Evolutionary conservation across 1,140 invertebrate species (phyloP).

Genomic region (Ceratina japonica): DNA sequence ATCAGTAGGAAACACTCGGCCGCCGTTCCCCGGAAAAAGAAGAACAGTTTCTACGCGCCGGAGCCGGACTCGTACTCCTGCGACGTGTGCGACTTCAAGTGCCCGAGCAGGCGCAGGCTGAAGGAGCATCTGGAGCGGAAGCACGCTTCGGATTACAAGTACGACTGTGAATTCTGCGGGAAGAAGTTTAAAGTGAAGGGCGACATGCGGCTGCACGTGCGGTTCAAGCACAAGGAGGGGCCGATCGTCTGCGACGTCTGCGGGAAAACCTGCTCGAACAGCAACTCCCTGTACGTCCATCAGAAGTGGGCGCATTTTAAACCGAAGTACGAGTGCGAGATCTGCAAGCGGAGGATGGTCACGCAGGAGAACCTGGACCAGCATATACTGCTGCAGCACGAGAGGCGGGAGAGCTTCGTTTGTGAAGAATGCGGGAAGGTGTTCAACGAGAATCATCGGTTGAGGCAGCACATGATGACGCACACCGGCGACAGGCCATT

Average conservation of each 20-base stretch:
- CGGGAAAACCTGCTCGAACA: slow-evolving; percentile 73
- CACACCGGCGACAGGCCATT: slow-evolving; percentile 87
- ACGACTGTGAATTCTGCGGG: slow-evolving; percentile 68
- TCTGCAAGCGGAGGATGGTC: slow-evolving; percentile 70
- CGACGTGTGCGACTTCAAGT: slow-evolving; percentile 74
- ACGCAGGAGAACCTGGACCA: slow-evolving; percentile 71
- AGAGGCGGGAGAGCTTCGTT: slow-evolving; percentile 68
- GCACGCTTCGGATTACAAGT: slow-evolving; percentile 67
- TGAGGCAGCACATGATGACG: slow-evolving; percentile 83
- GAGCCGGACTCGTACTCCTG: slow-evolving; percentile 45
- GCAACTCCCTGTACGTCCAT: slow-evolving; percentile 67
- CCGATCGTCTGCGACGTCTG: slow-evolving; percentile 79
- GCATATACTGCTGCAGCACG: slow-evolving; percentile 69
- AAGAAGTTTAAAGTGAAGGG: slow-evolving; percentile 82
- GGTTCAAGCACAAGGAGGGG: slow-evolving; percentile 76
- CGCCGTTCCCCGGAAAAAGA: background rate
- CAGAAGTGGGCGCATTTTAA: slow-evolving; percentile 73
- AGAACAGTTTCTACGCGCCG: background rate
- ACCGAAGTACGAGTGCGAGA: slow-evolving; percentile 71
- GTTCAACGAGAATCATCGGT: slow-evolving; percentile 76
- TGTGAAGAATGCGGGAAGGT: slow-evolving; percentile 90
- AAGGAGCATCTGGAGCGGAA: slow-evolving; percentile 80
- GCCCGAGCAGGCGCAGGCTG: slow-evolving; percentile 75
- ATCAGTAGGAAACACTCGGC: slow-evolving; percentile 65
- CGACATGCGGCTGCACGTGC: slow-evolving; percentile 75